Conservation (phyloP, 1,140 invertebrate species). For the Drosophila murphyi region DNA sequence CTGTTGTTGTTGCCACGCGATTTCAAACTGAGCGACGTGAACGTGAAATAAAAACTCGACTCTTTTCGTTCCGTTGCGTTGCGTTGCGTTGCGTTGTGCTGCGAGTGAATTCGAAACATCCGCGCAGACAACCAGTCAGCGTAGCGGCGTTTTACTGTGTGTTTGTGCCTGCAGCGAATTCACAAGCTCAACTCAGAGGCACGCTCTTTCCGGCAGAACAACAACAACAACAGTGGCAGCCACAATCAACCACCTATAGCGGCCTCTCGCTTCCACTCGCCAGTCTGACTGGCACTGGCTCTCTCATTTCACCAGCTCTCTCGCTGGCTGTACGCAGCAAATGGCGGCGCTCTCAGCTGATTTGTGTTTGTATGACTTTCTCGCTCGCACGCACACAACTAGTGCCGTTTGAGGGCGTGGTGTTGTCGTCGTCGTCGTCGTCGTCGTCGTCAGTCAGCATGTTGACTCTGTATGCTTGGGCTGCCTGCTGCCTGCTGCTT, state of each 20-base stretch:
- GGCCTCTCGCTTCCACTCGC: slow-evolving; percentile 39
- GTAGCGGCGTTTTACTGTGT: slow-evolving; percentile 69
- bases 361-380: slow-evolving; percentile 59
- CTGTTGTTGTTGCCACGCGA: slow-evolving; percentile 53
- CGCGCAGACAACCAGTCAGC: slow-evolving; percentile 67
- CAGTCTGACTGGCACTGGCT: slow-evolving; percentile 23
- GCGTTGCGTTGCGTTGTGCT: slow-evolving; percentile 26
- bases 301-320: slow-evolving; percentile 28
- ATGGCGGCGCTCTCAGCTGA: slow-evolving; percentile 80
- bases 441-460: slow-evolving; percentile 32
- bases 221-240: background rate
- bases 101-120: slow-evolving; percentile 25
- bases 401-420: slow-evolving; percentile 67
- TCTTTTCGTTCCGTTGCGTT: slow-evolving; percentile 10
- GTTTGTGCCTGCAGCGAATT: slow-evolving; percentile 45
- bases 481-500: slow-evolving; percentile 9
- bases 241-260: slow-evolving; percentile 27
- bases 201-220: slow-evolving; percentile 18
- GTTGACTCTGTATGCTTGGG: slow-evolving; percentile 22
- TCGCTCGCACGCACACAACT: slow-evolving; percentile 46
- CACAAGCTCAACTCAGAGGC: slow-evolving; percentile 46
- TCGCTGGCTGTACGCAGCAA: slow-evolving; percentile 45
- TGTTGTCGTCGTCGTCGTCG: slow-evolving; percentile 39
- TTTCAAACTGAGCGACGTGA: slow-evolving; percentile 33
- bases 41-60: slow-evolving; percentile 29